Base-by-base conservation (phyloP, 2,113 vertebrate species). In the Oryzias javanicus region DNA sequence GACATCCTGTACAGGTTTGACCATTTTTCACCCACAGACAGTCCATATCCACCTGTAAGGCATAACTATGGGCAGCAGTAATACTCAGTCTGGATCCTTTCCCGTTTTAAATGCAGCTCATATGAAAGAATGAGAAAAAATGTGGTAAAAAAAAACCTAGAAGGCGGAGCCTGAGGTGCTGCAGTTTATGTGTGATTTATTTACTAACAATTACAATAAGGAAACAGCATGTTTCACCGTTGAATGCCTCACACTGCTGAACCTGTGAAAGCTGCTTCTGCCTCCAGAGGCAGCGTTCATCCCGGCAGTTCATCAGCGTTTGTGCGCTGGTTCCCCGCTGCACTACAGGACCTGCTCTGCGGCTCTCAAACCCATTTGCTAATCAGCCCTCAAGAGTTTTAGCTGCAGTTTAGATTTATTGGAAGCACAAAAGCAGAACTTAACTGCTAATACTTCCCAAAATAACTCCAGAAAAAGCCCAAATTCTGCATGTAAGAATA, bases 311-410 rank as follows among this genome's bases (percentile, higher is more conserved):
- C 24, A 4, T 22, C 48, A 58, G 29, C 64, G 47, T 22, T 35
- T 25, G 13, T 44, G 63, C 19, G 54, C 18, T 35, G 41, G 42
- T 66, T n/a, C 46, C 1, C 45, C 64, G 5, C 18, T 17, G 25
- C 54, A 57, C 45, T 41, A 24, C 63, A 10, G 50, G 2, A 20
- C 52, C 55, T 49, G 51, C 24, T 20, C 51, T 45, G 49, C 41
- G 45, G 64, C 42, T 4, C 55, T 45, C 0, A n/a, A 41, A 12
- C 58, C 48, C 45, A 19, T 22, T 46, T 40, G 46, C 49, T 44
- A 67, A 67, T 52, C 49, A 45, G 12, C 18, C 49, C 42, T 52
- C 42, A 59, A 56, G 64, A 67, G 44, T 25, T 67, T 58, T 24
- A 15, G 27, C 54, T 22, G 12, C 48, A 19, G 55, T 19, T 24